Percentiles rank a stretch among this genome's conserved stretches.
Conservation (phyloP, 1,140 invertebrate genomes). For the Episyrphus balteatus region DNA sequence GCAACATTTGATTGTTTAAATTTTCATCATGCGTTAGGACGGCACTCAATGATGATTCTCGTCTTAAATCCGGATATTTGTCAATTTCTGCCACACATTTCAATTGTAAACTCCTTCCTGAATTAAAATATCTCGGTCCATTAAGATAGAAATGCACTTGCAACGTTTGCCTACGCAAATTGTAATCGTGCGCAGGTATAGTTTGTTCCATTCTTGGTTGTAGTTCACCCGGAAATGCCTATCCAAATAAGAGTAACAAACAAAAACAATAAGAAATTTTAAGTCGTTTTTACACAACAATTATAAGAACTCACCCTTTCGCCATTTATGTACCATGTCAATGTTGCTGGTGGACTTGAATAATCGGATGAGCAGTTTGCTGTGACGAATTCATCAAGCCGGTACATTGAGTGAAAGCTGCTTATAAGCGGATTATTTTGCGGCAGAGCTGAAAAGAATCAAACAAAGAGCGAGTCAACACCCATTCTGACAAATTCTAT, state of each 20-base stretch:
- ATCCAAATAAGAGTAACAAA: neutral
- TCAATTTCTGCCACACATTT: conserved; percentile 28
- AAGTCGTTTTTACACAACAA: no score
- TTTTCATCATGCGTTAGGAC: conserved; percentile 18
- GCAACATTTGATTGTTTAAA: conserved; percentile 26
- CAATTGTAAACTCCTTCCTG: conserved; percentile 12
- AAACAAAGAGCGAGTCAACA: conserved; percentile 11
- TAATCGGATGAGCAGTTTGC: conserved; percentile 47
- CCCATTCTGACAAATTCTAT: no score
- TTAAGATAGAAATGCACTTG: conserved; percentile 30
- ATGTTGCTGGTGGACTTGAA: conserved; percentile 45
- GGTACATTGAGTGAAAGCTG: conserved; percentile 40
- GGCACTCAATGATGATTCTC: conserved; percentile 17
- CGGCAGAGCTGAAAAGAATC: conserved; percentile 41
- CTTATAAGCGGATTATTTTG: conserved; percentile 43
- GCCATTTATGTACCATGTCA: conserved; percentile 50
- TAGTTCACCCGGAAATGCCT: conserved; percentile 19
- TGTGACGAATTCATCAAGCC: conserved; percentile 43
- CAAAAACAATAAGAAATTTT: no score
- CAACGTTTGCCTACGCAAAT: conserved; percentile 20
- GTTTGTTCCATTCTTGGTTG: conserved; percentile 20
- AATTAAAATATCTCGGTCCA: conserved; percentile 18
- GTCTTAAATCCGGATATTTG: conserved; percentile 17
- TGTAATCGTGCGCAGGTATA: conserved; percentile 25
- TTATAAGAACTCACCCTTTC: conserved; percentile 33